phyloP scores from a whole-genome alignment of 2,888 invertebrate genomes.

The Microplitis deprimator region DNA sequence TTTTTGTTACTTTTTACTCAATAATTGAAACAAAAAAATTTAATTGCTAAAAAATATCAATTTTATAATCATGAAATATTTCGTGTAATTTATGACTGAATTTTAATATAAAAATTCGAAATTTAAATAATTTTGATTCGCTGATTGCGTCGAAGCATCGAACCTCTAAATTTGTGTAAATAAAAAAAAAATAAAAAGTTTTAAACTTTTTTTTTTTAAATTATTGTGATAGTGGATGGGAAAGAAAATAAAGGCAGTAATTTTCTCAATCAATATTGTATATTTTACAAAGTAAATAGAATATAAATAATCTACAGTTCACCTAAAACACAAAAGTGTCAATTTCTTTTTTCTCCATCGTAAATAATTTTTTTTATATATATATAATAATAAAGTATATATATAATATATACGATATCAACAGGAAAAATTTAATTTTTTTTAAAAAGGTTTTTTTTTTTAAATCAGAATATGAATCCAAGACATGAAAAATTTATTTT shows the following conservation, averaged over 20 bases:
- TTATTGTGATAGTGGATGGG: no score
- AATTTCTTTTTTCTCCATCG: slow-evolving; percentile 53
- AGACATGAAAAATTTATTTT: slow-evolving; percentile 48
- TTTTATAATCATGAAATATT: no score
- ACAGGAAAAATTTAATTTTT: slow-evolving; percentile 36
- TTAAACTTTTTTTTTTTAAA: no score
- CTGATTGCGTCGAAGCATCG: no score
- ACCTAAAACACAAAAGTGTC: slow-evolving; percentile 69
- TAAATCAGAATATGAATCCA: slow-evolving; percentile 38
- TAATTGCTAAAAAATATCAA: no score
- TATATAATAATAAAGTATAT: slow-evolving; percentile 62
- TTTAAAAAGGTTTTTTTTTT: slow-evolving; percentile 33
- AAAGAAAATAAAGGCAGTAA: not conserved
- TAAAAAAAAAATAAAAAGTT: no score
- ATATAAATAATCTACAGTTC: slow-evolving; percentile 70
- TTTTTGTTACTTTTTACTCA: no score
- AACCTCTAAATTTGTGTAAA: no score
- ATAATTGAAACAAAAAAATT: no score
- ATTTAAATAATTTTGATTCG: no score
- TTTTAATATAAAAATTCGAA: no score
- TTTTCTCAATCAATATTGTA: slow-evolving; percentile 62
- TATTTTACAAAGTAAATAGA: slow-evolving; percentile 71
- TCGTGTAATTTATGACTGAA: no score
- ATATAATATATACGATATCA: slow-evolving; percentile 46
- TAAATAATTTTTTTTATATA: slow-evolving; percentile 57